Conservation (phyloP, 2,113 vertebrate genomes). For the Camelus dromedarius region DNA sequence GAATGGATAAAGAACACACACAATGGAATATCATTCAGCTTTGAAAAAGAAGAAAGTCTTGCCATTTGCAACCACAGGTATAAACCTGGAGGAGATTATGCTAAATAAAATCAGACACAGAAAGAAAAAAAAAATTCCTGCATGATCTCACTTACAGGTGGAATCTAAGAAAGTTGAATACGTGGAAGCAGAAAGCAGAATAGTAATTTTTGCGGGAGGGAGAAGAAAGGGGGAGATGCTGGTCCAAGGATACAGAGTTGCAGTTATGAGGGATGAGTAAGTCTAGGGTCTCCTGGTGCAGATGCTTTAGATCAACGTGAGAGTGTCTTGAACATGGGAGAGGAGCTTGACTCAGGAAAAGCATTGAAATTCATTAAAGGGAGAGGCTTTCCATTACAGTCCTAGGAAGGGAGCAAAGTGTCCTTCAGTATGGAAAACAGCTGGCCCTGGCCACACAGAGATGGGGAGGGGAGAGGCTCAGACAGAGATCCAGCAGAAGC, state of each 20-base stretch:
- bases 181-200: background rate
- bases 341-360: background rate
- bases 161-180: background rate
- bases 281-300: background rate
- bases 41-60: background rate
- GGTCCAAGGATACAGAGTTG: background rate
- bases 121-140: background rate
- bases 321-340: background rate
- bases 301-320: background rate
- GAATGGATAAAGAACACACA: background rate
- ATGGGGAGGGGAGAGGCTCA: accelerated
- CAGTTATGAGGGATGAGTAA: background rate
- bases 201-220: no score
- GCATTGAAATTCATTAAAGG: background rate
- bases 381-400: background rate
- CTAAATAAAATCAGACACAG: background rate
- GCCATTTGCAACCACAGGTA: background rate
- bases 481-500: background rate
- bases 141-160: background rate
- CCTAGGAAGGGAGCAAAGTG: background rate
- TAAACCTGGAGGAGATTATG: background rate
- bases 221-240: background rate
- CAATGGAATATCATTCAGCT: background rate
- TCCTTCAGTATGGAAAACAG: background rate
- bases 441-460: no score